Evolutionary conservation across 2,888 invertebrate species (phyloP).

Genomic region (Himalopsyche tibetana): DNA sequence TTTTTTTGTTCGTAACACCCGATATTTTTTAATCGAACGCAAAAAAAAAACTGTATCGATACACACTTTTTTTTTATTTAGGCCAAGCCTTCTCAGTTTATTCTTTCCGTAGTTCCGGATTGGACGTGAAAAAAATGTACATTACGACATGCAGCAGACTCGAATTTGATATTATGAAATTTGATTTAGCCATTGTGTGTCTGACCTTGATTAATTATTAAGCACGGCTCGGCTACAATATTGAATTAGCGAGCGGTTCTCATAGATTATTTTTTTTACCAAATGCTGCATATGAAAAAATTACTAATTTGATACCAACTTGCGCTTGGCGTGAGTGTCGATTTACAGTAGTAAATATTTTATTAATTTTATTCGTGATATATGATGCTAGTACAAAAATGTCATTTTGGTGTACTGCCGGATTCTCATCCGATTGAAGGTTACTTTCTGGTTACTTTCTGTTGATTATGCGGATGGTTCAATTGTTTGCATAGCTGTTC

Average conservation of each 20-base stretch:
- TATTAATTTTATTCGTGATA: background rate
- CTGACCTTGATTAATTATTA: background rate
- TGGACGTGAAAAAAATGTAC: background rate
- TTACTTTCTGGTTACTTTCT: background rate
- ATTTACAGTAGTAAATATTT: background rate
- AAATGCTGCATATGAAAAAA: background rate
- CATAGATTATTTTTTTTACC: no score
- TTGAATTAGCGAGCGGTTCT: no score
- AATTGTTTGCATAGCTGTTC: no score
- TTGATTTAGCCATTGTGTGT: background rate
- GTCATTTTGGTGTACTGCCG: background rate
- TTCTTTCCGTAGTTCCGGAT: slow-evolving; percentile 5
- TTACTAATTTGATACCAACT: background rate
- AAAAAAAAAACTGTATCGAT: background rate
- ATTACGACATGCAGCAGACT: background rate
- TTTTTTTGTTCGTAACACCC: no score
- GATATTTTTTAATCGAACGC: background rate
- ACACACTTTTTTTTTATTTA: background rate
- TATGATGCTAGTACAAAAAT: background rate
- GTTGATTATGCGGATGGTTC: background rate
- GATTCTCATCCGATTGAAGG: background rate
- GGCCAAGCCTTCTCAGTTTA: background rate
- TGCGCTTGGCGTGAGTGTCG: background rate
- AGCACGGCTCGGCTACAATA: no score
- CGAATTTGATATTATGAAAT: slow-evolving; percentile 21